Conservation (phyloP, 1,140 invertebrate species). For the Drosophila cardini region DNA sequence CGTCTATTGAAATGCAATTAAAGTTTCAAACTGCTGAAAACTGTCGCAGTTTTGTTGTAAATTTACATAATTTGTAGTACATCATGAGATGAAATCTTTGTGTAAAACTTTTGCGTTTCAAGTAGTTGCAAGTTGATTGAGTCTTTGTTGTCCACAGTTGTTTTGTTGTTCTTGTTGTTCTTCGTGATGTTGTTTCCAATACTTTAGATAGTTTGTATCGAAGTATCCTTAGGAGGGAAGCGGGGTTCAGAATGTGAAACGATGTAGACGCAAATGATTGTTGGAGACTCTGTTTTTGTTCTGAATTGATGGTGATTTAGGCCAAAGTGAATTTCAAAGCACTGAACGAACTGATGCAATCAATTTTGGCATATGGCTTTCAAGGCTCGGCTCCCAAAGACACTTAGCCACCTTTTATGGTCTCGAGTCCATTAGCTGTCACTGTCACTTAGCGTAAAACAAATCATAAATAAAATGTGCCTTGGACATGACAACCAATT, state of each 20-base stretch:
- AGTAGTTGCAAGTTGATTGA: slow-evolving; percentile 53
- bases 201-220: slow-evolving; percentile 19
- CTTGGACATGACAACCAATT: slow-evolving; percentile 34
- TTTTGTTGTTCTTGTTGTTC: too few relatives aligned
- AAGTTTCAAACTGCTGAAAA: slow-evolving; percentile 67
- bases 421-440: slow-evolving; percentile 66
- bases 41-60: slow-evolving; percentile 45
- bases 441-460: slow-evolving; percentile 69
- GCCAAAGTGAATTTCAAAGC: slow-evolving; percentile 42
- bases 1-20: slow-evolving; percentile 71
- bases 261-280: not conserved
- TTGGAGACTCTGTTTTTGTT: not conserved
- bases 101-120: slow-evolving; percentile 28
- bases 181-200: slow-evolving; percentile 15
- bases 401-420: slow-evolving; percentile 54
- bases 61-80: slow-evolving; percentile 56
- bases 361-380: slow-evolving; percentile 54
- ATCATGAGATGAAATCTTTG: slow-evolving; percentile 53
- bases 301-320: slow-evolving; percentile 6
- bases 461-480: slow-evolving; percentile 66
- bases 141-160: slow-evolving; percentile 10
- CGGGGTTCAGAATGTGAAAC: slow-evolving; percentile 9
- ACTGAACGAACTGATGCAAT: slow-evolving; percentile 33
- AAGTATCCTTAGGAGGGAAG: not conserved
- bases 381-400: slow-evolving; percentile 6